phyloP scores from a whole-genome alignment of 1,140 invertebrate species.

The Lordiphosa mommai region DNA sequence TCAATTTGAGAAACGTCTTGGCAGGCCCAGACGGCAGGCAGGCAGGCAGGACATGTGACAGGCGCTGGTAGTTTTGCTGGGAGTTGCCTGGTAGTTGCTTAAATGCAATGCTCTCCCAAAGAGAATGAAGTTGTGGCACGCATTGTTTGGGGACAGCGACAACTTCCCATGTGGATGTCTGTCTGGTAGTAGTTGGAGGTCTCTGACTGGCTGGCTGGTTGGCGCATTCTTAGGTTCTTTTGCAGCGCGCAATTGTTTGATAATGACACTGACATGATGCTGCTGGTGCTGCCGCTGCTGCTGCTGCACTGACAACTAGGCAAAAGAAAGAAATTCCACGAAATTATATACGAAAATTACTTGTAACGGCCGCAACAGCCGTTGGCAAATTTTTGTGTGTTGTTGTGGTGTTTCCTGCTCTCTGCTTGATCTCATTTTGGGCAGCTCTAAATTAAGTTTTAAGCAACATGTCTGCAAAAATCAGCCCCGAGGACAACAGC shows the following conservation, averaged over 20 bases:
- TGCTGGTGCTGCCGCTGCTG: constrained; percentile 23
- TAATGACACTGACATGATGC: constrained; percentile 73
- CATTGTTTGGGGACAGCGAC: constrained; percentile 52
- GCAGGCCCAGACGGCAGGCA: constrained; percentile 25
- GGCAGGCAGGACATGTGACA: constrained; percentile 37
- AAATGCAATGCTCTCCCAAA: constrained; percentile 8
- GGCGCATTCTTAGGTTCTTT: constrained; percentile 24
- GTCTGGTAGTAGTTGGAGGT: constrained; percentile 4
- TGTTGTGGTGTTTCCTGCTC: constrained; percentile 2
- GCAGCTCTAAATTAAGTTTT: constrained; percentile 71
- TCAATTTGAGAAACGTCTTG: constrained; percentile 54
- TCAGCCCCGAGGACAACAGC: constrained; percentile 62
- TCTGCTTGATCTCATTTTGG: constrained; percentile 50
- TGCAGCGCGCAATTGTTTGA: constrained; percentile 59
- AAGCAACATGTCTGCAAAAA: constrained; percentile 77
- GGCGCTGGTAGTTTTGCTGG: constrained; percentile 11
- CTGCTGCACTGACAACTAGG: constrained; percentile 52
- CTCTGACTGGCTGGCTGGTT: constrained; percentile 4
- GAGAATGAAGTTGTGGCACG: constrained; percentile 43
- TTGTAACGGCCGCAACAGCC: constrained; percentile 41
- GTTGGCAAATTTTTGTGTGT: constrained; percentile 44
- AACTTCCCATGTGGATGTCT: constrained; percentile 46
- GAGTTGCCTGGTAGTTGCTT: constrained; percentile 3
- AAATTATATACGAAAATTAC: constrained; percentile 63
- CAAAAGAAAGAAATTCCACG: constrained; percentile 38